Conservation (phyloP, 2,113 vertebrate genomes). For the Salvator merianae region DNA sequence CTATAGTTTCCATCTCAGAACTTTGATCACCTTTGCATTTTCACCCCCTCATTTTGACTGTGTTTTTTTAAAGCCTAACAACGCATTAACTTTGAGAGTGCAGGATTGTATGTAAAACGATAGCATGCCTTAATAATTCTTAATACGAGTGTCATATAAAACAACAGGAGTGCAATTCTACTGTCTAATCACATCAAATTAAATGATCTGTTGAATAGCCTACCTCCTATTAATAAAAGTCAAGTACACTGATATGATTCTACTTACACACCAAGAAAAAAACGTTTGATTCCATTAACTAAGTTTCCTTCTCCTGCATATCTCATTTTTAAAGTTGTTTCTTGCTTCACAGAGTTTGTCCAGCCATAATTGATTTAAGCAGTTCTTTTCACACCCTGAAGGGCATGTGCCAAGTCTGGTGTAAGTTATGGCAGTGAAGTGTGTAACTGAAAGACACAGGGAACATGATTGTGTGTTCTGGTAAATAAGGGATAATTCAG, state of each 20-base stretch:
- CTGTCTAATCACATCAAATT: conserved; percentile 42
- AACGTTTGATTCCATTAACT: conserved; percentile 54
- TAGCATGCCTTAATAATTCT: conserved; percentile 22
- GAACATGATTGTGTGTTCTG: neutral
- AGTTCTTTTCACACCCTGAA: neutral
- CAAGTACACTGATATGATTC: conserved; percentile 52
- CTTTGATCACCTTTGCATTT: neutral
- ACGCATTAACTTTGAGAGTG: neutral
- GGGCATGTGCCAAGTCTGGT: conserved; percentile 2
- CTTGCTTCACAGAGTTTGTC: conserved; percentile 40
- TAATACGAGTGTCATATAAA: conserved; percentile 33
- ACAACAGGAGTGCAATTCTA: conserved; percentile 24
- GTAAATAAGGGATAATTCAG: neutral
- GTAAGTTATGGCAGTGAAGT: neutral
- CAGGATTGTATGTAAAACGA: neutral
- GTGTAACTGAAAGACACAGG: neutral
- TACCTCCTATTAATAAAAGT: conserved; percentile 45
- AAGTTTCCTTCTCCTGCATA: conserved; percentile 46
- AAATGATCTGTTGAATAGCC: conserved; percentile 47
- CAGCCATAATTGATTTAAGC: conserved; percentile 53
- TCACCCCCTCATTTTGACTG: neutral
- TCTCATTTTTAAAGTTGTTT: conserved; percentile 46
- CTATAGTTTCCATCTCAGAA: too few species aligned
- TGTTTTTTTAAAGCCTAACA: neutral
- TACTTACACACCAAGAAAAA: conserved; percentile 47